These are phyloP conservation scores for Poecilia wingei DNA, from an alignment of 2,797 vertebrate genomes.

Conservation along the genomic window DNA sequence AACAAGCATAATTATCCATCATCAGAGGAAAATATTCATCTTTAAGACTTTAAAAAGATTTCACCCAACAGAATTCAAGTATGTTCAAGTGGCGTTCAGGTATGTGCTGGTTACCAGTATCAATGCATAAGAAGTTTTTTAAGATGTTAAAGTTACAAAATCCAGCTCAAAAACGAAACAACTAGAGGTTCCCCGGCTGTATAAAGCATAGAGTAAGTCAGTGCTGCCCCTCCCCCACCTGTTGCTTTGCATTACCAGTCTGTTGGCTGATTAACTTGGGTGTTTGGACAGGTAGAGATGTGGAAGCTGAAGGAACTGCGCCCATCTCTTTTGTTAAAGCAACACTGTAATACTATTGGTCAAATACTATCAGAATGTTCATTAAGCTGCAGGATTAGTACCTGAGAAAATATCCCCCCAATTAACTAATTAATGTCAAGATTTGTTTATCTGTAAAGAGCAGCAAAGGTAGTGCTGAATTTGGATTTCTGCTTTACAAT, in stretches of 20 bases:
- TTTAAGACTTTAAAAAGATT: not conserved
- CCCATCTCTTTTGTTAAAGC: not conserved
- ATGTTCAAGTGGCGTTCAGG: not conserved
- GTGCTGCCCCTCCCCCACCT: not conserved
- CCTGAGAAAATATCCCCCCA: not conserved
- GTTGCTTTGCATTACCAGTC: not conserved
- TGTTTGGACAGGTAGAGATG: not conserved
- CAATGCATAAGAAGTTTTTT: not conserved
- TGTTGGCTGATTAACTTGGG: not conserved
- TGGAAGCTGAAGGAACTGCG: not conserved
- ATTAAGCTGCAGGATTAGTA: not conserved
- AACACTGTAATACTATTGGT: not conserved
- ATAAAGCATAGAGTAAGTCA: not conserved
- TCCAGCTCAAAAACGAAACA: not conserved
- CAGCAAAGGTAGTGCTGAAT: not conserved
- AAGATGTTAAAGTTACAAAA: not conserved
- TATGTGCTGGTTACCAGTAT: not conserved
- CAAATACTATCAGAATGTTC: not conserved
- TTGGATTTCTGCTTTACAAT: not conserved
- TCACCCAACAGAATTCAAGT: not conserved
- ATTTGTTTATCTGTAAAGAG: not conserved
- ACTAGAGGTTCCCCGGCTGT: not conserved
- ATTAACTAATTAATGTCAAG: not conserved
- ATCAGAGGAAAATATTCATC: not conserved
- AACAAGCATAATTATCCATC: not conserved